Evolutionary conservation across 2,888 invertebrate species (phyloP).

Genomic region (Lymantria monacha): DNA sequence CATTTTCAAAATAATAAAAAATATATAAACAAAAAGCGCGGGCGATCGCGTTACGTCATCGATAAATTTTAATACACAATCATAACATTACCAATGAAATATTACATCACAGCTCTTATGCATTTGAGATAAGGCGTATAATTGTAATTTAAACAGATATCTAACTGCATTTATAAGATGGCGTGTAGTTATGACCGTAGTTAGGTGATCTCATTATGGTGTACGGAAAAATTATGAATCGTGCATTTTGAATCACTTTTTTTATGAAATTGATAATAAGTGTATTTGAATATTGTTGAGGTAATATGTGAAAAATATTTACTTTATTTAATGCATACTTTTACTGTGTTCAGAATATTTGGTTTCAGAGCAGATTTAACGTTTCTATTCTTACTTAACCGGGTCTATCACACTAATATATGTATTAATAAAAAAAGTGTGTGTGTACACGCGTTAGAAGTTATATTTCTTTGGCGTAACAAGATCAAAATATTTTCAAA

Average conservation of each 20-base stretch:
- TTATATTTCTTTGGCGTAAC: too few species aligned
- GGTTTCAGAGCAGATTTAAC: too few species aligned
- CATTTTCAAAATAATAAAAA: not conserved
- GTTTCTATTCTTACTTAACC: too few species aligned
- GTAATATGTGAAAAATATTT: too few species aligned
- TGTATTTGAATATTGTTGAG: not conserved
- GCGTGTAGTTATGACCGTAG: conserved; percentile 11
- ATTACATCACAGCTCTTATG: not conserved
- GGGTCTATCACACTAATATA: too few species aligned
- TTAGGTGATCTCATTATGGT: conserved; percentile 27
- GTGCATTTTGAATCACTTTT: conserved; percentile 9
- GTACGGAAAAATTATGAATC: conserved; percentile 19
- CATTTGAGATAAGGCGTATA: not conserved
- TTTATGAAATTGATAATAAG: conserved; percentile 20
- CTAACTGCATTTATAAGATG: not conserved
- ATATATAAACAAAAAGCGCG: not conserved
- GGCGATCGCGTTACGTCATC: not conserved
- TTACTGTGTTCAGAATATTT: too few species aligned
- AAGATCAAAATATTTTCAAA: too few species aligned
- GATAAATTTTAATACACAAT: not conserved
- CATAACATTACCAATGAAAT: not conserved
- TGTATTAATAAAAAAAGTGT: too few species aligned
- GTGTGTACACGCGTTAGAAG: too few species aligned
- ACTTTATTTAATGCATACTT: too few species aligned
- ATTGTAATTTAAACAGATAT: not conserved